Percentiles rank a stretch among this genome's conserved stretches.
Evolutionary conservation across 2,797 vertebrate genomes (phyloP).

Genomic region (Pseudotriccus pelzelni): DNA sequence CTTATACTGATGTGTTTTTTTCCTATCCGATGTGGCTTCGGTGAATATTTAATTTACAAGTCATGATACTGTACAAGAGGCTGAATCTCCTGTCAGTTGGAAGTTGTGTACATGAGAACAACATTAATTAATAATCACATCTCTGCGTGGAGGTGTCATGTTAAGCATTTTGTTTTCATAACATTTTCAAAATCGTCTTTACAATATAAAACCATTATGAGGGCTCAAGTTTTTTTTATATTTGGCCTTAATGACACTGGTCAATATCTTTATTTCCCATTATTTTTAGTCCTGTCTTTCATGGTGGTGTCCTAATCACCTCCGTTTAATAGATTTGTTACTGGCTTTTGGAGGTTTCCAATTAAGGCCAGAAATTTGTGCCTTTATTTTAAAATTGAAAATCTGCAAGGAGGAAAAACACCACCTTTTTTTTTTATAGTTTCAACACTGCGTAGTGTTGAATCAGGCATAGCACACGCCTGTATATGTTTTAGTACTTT

Average conservation of each 20-base stretch:
- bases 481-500: not conserved
- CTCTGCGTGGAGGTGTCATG: not conserved
- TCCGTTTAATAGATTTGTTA: not conserved
- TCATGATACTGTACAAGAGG: not conserved
- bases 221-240: not conserved
- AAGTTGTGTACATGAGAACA: not conserved
- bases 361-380: not conserved
- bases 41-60: not conserved
- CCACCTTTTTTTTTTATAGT: not conserved
- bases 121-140: not conserved
- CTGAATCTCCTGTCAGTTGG: not conserved
- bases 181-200: not conserved
- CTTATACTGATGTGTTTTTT: not conserved
- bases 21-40: not conserved
- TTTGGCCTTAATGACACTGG: not conserved
- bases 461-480: fast-evolving
- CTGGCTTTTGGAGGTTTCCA: not conserved
- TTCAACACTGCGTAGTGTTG: fast-evolving
- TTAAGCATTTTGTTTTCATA: not conserved
- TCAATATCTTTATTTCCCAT: not conserved
- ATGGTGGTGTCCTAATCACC: not conserved
- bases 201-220: not conserved
- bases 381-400: not conserved
- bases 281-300: not conserved
- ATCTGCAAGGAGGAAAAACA: not conserved